Evolutionary conservation across 2,797 vertebrate species (phyloP).

Genomic region (Acipenser oxyrinchus): DNA sequence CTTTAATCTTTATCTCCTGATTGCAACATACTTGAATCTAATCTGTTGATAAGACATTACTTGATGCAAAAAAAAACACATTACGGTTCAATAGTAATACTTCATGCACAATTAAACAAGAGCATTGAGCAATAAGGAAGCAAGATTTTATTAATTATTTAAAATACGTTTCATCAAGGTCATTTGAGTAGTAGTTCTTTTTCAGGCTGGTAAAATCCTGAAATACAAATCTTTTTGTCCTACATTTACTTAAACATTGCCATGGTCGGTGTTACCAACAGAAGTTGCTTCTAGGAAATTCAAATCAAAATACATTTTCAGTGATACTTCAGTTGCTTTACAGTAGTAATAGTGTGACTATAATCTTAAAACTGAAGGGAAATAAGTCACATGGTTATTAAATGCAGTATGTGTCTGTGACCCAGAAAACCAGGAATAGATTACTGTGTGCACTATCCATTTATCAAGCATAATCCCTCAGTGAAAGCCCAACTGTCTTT

Average conservation of each 20-base stretch:
- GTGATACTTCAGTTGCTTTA: neutral
- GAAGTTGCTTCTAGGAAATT: neutral
- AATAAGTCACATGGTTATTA: no score
- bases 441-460: no score
- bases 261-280: neutral
- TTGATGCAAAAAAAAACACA: conserved; percentile 29
- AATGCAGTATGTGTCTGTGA: no score
- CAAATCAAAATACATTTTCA: neutral
- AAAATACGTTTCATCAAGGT: conserved; percentile 14
- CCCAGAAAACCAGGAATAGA: no score
- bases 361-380: no score
- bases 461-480: no score
- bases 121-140: conserved; percentile 36
- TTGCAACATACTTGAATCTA: conserved; percentile 49
- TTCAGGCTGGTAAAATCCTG: no score
- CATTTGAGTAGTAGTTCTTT: neutral
- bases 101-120: conserved; percentile 56
- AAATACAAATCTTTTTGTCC: neutral
- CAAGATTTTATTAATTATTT: conserved; percentile 24
- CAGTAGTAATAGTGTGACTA: no score
- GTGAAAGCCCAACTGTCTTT: no score
- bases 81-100: conserved; percentile 45
- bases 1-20: conserved; percentile 25
- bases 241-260: neutral
- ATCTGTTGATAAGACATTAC: conserved; percentile 54